Percentiles rank a stretch among this genome's conserved stretches.
Evolutionary conservation across 1,140 invertebrate species (phyloP).

Genomic region (Amyelois transitella): DNA sequence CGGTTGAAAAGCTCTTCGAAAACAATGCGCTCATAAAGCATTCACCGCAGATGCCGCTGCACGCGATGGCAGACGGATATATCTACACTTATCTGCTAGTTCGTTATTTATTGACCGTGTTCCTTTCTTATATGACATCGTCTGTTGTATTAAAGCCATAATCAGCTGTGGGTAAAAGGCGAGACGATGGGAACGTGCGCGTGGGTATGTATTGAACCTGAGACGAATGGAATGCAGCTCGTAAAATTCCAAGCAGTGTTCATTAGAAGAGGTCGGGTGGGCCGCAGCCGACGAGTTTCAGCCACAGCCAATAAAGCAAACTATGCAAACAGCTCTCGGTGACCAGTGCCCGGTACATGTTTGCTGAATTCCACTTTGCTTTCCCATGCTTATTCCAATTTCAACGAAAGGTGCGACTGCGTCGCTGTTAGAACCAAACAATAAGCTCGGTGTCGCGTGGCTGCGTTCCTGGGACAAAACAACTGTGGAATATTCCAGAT

Average conservation of each 20-base stretch:
- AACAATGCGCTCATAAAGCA: constrained; percentile 67
- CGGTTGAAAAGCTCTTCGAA: constrained; percentile 40
- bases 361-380: constrained; percentile 51
- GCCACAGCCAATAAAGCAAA: constrained; percentile 66
- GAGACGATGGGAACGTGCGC: neutral
- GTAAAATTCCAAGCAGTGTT: constrained; percentile 47
- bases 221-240: constrained; percentile 44
- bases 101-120: constrained; percentile 5
- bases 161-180: constrained; percentile 19
- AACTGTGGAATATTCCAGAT: constrained; percentile 36
- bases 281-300: constrained; percentile 28
- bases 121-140: constrained; percentile 8
- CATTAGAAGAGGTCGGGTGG: constrained; percentile 44
- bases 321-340: constrained; percentile 60
- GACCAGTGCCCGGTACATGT: constrained; percentile 23
- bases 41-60: constrained; percentile 50
- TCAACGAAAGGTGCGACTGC: constrained; percentile 51
- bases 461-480: constrained; percentile 32
- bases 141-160: constrained; percentile 9
- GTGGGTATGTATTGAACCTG: constrained; percentile 24
- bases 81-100: constrained; percentile 7
- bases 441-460: constrained; percentile 49
- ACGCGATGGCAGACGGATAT: constrained; percentile 28
- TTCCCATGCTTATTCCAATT: constrained; percentile 71
- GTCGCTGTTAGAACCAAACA: constrained; percentile 49